Evolutionary conservation across 2,888 invertebrate species (phyloP), one percentile per base, ranked within the genome.

Genomic region (Troides helena): DNA sequence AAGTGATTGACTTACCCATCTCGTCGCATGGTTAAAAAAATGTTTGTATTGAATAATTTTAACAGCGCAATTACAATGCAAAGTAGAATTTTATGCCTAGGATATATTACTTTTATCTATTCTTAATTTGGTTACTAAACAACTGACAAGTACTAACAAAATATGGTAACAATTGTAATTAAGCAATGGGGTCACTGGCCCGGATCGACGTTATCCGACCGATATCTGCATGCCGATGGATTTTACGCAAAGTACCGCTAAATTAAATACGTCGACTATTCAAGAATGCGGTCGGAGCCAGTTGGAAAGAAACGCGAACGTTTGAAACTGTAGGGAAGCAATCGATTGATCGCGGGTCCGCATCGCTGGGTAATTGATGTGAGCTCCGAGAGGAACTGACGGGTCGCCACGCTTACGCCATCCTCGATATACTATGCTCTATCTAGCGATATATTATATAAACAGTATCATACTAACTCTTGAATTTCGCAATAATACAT

Each of bases 261-360:
- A 66, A 58, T 58, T 18, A 65, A 62, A 69, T 61, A 62, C 57
- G 64, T 53, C 64, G 21, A n/a, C 65, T 14, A 39, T 62, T 25
- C 62, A 46, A 70, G 69, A 70, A 70, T 62, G 69, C 62, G 66
- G 65, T 62, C 62, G 46, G 62, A n/a, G 56, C 65, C 17, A 70
- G 65, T 66, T 66, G 30, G 18, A 71, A 73, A 69, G 68, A 72
- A 77, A 76, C 72, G 74, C 70, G 72, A 69, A 67, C 73, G 72
- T 73, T 74, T 72, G 72, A 76, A 72, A 72, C 72, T 62, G 71
- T 80, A 78, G 83, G 82, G 85, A 86, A 84, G 85, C 84, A 83
- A 86, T 88, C 88, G 87, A 88, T 89, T 88, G 85, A 85, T 85
- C 85, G 86, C 84, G 85, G 50, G 84, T 75, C 77, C 80, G 81